A percentile compares a stretch with the other conserved stretches of the same genome.
Conservation (phyloP, 2,113 vertebrate species). For the Brachyistius frenatus region DNA sequence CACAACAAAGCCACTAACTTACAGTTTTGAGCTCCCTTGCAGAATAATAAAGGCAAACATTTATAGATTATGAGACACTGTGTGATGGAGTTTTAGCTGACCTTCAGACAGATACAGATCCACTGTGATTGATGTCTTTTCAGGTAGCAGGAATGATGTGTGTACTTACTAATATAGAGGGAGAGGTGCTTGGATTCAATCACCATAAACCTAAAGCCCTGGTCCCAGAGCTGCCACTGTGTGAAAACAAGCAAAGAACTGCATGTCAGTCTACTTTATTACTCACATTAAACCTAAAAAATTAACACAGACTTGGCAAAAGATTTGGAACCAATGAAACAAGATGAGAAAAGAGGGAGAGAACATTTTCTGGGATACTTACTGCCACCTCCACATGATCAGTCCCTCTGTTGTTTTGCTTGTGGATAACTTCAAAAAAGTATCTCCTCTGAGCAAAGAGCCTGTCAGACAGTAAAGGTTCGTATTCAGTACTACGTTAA, state of each 20-base stretch:
- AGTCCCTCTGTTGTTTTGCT: constrained; percentile 89
- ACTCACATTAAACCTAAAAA: background rate
- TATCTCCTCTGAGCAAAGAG: constrained; percentile 86
- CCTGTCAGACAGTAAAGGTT: constrained; percentile 74
- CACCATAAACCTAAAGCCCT: constrained; percentile 83
- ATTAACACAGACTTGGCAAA: background rate
- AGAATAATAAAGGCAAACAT: background rate
- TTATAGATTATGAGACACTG: background rate
- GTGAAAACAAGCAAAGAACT: constrained; percentile 41
- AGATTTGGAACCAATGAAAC: background rate
- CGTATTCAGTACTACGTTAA: background rate
- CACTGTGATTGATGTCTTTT: background rate
- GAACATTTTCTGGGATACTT: constrained; percentile 62
- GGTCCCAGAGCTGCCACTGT: constrained; percentile 89
- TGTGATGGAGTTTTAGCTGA: background rate
- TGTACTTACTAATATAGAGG: constrained; percentile 91
- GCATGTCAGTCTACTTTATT: constrained; percentile 3
- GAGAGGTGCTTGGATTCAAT: constrained; percentile 91
- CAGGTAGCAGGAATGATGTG: background rate
- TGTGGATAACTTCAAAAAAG: constrained; percentile 96
- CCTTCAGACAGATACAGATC: background rate
- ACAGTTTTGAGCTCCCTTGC: constrained; percentile 3
- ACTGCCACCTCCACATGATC: constrained; percentile 95
- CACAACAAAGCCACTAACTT: constrained; percentile 11
- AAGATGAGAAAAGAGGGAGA: background rate